Conservation (phyloP, 2,888 invertebrate species). For the Lissonota sp. region DNA sequence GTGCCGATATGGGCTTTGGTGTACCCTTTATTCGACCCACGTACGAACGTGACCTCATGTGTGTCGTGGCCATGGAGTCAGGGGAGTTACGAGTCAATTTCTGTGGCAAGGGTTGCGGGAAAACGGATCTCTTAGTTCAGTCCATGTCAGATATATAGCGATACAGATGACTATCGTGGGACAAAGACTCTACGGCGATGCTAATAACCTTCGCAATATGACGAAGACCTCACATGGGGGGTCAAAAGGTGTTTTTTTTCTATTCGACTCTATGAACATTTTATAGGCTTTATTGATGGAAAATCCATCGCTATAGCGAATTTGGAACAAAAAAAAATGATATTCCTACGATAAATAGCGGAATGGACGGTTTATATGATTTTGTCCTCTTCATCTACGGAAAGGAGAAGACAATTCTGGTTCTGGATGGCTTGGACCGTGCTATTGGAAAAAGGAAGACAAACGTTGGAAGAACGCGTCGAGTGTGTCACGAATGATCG, state of each 20-base stretch:
- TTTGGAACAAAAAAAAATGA: no score
- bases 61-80: constrained; percentile 53
- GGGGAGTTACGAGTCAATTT: constrained; percentile 69
- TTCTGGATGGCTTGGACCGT: constrained; percentile 33
- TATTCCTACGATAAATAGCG: no score
- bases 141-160: no score
- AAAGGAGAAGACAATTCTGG: constrained; percentile 23
- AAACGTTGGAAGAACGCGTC: constrained; percentile 38
- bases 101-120: constrained; percentile 39
- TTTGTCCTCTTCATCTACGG: neutral
- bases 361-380: no score
- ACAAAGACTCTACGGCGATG: no score
- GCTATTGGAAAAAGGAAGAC: constrained; percentile 53
- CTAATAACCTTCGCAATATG: no score
- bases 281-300: no score
- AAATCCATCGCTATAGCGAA: no score
- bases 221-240: no score
- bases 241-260: no score
- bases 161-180: no score
- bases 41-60: constrained; percentile 13
- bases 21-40: neutral
- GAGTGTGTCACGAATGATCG: constrained; percentile 67
- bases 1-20: constrained; percentile 35
- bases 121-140: neutral
- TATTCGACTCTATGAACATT: no score